Conservation (phyloP, 2,113 vertebrate species). For the Atractosteus spatula region DNA sequence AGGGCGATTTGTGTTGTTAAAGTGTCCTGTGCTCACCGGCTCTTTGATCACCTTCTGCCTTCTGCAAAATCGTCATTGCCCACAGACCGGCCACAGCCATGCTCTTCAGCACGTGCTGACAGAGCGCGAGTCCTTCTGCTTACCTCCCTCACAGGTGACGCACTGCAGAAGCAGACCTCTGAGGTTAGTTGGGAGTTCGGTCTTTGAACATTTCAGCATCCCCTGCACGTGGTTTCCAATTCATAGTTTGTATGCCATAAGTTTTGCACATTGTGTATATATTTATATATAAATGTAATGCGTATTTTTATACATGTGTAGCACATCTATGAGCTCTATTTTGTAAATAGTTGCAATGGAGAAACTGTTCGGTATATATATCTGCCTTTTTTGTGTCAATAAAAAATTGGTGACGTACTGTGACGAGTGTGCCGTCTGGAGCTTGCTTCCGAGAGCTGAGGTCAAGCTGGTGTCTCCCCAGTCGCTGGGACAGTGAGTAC, state of each 20-base stretch:
- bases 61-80: background rate
- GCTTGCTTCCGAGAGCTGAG: background rate
- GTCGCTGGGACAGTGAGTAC: too few relatives aligned
- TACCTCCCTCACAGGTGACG: constrained; percentile 8
- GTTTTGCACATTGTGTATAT: constrained; percentile 99
- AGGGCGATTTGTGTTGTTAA: too few relatives aligned
- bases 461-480: too few relatives aligned
- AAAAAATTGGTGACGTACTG: constrained; percentile 60
- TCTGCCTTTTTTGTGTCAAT: constrained; percentile 61
- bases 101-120: constrained; percentile 18
- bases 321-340: constrained; percentile 78
- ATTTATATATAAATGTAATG: constrained; percentile 89
- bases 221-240: constrained; percentile 30
- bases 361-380: constrained; percentile 77
- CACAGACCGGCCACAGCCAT: background rate
- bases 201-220: background rate
- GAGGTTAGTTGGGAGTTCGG: background rate
- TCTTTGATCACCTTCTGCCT: background rate
- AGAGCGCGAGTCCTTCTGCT: constrained; percentile 14
- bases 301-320: constrained; percentile 98
- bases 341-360: constrained; percentile 89
- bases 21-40: too few relatives aligned
- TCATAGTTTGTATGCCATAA: constrained; percentile 81
- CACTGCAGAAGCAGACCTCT: constrained; percentile 22
- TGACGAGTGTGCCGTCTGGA: constrained; percentile 32